phyloP scores from a whole-genome alignment of 2,888 invertebrate genomes.

The Lamellibrachia columna region DNA sequence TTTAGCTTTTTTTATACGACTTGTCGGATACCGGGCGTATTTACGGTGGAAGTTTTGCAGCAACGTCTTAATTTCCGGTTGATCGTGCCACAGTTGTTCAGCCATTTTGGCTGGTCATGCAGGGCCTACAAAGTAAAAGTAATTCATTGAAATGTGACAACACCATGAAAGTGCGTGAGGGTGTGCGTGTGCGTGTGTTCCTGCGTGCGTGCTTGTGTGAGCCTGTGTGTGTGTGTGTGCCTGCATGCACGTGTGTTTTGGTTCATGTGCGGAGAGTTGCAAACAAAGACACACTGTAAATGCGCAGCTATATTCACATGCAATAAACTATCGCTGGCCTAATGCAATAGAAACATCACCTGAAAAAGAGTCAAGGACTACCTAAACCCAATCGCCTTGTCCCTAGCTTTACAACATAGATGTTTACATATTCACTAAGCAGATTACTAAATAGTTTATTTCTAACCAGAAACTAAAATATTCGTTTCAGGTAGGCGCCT shows the following conservation, averaged over 20 bases:
- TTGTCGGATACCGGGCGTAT: constrained; percentile 8
- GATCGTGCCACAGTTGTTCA: neutral
- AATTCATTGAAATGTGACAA: neutral
- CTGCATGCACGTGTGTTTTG: neutral
- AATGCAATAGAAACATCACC: no score
- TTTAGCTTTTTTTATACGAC: neutral
- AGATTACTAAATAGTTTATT: no score
- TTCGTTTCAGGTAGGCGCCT: no score
- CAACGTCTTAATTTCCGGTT: neutral
- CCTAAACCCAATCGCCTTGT: no score
- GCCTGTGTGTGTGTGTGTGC: neutral
- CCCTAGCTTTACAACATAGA: no score
- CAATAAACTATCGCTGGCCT: no score
- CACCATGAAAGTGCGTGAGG: neutral
- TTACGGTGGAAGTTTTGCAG: neutral
- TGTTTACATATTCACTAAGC: no score
- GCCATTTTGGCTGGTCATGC: neutral
- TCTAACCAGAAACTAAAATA: no score
- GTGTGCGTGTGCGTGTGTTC: neutral
- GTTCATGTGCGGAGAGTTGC: neutral
- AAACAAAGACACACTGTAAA: no score
- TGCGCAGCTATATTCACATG: no score
- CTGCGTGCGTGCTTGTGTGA: neutral
- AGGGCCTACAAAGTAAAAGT: neutral
- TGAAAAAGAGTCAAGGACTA: no score